These are phyloP conservation scores for Guaruba guarouba DNA, from an alignment of 2,113 vertebrate species.

Conservation along the genomic window DNA sequence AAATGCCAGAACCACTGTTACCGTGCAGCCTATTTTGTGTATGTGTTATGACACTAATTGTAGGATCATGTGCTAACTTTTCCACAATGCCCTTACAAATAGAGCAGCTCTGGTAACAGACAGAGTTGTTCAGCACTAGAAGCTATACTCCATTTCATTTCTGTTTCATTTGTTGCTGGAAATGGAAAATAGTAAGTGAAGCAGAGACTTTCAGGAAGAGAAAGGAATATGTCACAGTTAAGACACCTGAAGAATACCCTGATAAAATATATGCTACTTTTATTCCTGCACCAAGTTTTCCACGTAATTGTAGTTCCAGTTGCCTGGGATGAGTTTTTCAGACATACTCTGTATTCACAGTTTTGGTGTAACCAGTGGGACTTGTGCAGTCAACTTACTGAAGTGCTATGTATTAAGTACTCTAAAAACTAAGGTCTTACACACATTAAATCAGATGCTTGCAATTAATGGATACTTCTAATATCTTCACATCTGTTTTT, in stretches of 20 bases:
- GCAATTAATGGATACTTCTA: neutral
- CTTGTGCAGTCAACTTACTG: neutral
- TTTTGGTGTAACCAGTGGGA: neutral
- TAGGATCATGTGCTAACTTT: neutral
- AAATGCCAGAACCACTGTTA: neutral
- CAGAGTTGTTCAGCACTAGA: neutral
- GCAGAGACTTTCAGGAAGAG: neutral
- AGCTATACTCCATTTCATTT: neutral
- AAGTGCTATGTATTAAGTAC: neutral
- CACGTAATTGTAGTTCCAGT: neutral
- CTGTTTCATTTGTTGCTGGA: neutral
- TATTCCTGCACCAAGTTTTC: neutral
- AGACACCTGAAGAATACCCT: neutral
- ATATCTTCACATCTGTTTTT: neutral
- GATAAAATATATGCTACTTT: neutral
- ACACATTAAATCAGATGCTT: neutral
- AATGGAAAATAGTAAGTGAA: neutral
- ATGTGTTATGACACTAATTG: neutral
- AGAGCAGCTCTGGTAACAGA: neutral
- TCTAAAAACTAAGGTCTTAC: neutral
- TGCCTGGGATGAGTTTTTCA: neutral
- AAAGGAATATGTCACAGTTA: neutral
- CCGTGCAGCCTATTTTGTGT: neutral
- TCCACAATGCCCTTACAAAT: neutral
- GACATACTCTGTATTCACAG: neutral